These are phyloP conservation scores for Epirrhoe alternata DNA, from an alignment of 2,888 invertebrate species.

Conservation along the genomic window DNA sequence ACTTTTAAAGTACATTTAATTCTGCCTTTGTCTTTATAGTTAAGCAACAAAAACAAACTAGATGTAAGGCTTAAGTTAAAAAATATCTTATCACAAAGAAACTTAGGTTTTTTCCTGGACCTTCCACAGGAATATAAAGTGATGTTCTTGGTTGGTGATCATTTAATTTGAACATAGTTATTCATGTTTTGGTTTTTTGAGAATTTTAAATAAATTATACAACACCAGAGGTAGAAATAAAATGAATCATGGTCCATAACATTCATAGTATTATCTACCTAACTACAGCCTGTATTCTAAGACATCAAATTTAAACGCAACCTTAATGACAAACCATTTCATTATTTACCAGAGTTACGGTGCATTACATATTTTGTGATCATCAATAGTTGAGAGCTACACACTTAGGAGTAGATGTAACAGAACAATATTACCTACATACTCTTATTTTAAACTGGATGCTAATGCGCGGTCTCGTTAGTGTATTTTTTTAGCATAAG, in stretches of 20 bases:
- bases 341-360: neutral
- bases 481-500: constrained; percentile 44
- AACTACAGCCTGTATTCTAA: constrained; percentile 20
- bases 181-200: neutral
- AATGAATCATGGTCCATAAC: constrained; percentile 9
- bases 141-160: neutral
- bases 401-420: constrained; percentile 18
- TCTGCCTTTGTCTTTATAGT: neutral
- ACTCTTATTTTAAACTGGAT: constrained; percentile 38
- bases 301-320: constrained; percentile 30
- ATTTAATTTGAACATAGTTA: neutral
- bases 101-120: neutral
- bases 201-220: neutral
- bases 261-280: constrained; percentile 18
- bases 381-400: constrained; percentile 15
- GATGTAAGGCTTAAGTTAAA: neutral
- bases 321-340: constrained; percentile 13
- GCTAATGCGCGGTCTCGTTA: constrained; percentile 40
- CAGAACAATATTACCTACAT: constrained; percentile 23
- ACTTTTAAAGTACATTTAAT: neutral
- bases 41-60: neutral
- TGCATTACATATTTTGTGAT: constrained; percentile 20
- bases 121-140: neutral
- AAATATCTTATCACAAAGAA: neutral
- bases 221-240: constrained; percentile 2